phyloP scores from a whole-genome alignment of 2,797 vertebrate species.

The Vireo griseus region DNA sequence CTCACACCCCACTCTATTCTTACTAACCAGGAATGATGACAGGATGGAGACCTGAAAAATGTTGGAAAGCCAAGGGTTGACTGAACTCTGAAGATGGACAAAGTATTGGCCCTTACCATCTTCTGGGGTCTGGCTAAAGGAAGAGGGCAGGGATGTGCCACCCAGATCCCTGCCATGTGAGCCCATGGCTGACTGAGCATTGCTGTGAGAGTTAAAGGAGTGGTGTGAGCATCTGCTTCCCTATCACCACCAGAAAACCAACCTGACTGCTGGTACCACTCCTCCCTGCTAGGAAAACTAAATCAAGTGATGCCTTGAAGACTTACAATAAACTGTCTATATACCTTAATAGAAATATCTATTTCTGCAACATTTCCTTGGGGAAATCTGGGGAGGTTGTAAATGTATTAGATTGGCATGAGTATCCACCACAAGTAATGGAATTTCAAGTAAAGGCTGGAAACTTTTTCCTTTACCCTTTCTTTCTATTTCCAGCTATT shows the following conservation, averaged over 20 bases:
- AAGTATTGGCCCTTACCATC: not conserved
- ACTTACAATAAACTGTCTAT: not conserved
- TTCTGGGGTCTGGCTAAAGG: not conserved
- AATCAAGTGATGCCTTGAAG: not conserved
- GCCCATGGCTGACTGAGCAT: not conserved
- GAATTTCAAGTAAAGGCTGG: not conserved
- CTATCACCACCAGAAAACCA: not conserved
- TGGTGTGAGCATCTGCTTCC: not conserved
- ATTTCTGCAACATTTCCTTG: slow-evolving; percentile 4
- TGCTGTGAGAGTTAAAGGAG: not conserved
- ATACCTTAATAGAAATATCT: not conserved
- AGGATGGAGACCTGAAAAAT: not conserved
- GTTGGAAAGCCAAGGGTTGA: not conserved
- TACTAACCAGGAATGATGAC: not conserved
- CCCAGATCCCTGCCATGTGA: not conserved
- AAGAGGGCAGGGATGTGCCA: not conserved
- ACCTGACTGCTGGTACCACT: not conserved
- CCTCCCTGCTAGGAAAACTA: not conserved
- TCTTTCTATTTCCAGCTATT: not conserved
- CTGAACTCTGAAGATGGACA: not conserved
- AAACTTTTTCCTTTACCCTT: not conserved
- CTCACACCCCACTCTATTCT: not conserved
- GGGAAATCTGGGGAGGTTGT: slow-evolving; percentile 2
- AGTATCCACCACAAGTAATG: not conserved
- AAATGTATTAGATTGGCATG: not conserved